Conservation (phyloP, 2,113 vertebrate species). For the Alces alces region DNA sequence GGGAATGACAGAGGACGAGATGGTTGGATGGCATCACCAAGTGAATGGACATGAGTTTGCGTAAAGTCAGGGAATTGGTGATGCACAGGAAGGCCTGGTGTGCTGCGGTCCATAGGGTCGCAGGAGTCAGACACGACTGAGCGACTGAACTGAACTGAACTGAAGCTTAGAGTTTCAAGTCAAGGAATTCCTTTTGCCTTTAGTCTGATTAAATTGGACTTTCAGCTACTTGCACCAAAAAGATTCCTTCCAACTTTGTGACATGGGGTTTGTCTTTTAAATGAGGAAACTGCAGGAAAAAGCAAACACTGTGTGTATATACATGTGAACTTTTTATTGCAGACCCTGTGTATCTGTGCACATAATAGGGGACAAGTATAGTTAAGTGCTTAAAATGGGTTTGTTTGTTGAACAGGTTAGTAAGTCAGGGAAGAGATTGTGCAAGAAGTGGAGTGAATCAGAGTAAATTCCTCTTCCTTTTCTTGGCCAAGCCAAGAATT, state of each 20-base stretch:
- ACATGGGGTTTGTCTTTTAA: neutral
- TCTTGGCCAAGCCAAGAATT: neutral
- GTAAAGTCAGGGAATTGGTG: neutral
- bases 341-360: neutral
- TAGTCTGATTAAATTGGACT: neutral
- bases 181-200: neutral
- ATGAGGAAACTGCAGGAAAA: neutral
- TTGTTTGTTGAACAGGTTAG: neutral
- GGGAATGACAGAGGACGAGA: neutral
- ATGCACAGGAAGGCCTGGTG: neutral
- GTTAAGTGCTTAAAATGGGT: neutral
- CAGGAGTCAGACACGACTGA: neutral
- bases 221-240: neutral
- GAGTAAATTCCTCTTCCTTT: conserved; percentile 14
- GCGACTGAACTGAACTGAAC: neutral
- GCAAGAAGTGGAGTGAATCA: neutral
- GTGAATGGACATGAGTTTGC: neutral
- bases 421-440: neutral
- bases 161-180: neutral
- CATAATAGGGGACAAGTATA: neutral
- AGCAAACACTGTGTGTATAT: neutral
- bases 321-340: neutral
- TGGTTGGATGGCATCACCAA: neutral
- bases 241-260: neutral
- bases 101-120: neutral